Base-by-base conservation (phyloP, 2,888 invertebrate genomes). In the Ormyrus rosae region DNA sequence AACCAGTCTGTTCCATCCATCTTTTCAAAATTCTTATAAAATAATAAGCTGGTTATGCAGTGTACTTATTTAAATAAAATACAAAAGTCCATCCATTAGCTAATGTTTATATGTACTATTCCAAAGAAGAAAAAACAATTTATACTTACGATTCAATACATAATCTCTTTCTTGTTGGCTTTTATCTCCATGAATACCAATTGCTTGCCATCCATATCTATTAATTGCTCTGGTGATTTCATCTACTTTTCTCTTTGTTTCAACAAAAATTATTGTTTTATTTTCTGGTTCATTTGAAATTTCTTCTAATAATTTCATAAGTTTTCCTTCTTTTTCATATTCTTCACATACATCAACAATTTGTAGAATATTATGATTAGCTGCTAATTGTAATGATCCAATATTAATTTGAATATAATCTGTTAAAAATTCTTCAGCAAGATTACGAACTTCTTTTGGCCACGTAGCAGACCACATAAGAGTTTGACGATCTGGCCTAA, bases 291-390 rank as follows among this genome's bases (percentile, higher is more conserved):
- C 93, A 77, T 92, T 91, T 87, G 93, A 93, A 71, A 94, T 93
- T 85, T 94, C 93, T 85, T 92, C 92, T 76, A 94, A 86, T n/a
- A 94, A 88, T 83, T 92, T 92, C 87, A 92, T 91, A 77, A 94
- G 89, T 85, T 93, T 94, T 83, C 90, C 89, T 84, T 93, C 93
- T 84, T 94, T 94, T 85, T 94, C 94, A 81, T 91, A 91, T 82
- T 94, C 94, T 83, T 92, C 92, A 84, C 93, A 93, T 3, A 94
- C 93, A 87, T 94, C 94, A 67, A 94, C 93, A 78, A 94, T 94
- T 89, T 95, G 95, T 34, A 93, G 91, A 84, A 95, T 95, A 89
- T 95, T 95, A 88, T 95, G 94, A 88, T 95, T 95, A 19, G 95
- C 95, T 65, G 93, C 92, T 48, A 95, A 90, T 84, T 93, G 92